Evolutionary conservation across 2,797 vertebrate species (phyloP).

Genomic region (Phaenicophaeus curvirostris): DNA sequence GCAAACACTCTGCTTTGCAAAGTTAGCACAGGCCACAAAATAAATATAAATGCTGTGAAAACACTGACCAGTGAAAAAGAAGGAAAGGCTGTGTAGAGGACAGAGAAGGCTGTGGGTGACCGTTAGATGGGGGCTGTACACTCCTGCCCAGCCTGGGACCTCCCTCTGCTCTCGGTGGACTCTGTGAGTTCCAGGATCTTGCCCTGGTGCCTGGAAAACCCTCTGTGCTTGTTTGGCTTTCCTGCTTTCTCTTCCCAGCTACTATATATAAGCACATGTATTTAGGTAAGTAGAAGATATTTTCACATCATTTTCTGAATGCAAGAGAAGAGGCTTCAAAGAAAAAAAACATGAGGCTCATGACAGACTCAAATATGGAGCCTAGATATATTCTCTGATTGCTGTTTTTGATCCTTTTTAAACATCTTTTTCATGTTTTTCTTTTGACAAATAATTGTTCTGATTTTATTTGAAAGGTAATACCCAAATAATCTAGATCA

Average conservation of each 20-base stretch:
- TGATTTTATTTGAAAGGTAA: constrained; percentile 12
- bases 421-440: neutral
- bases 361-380: neutral
- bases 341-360: neutral
- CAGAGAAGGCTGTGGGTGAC: neutral
- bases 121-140: neutral
- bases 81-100: neutral
- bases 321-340: neutral
- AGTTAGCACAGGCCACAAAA: constrained; percentile 20
- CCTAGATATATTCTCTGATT: neutral
- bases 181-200: neutral
- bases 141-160: neutral
- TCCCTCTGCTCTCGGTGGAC: neutral
- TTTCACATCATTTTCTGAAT: neutral
- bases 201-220: neutral
- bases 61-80: neutral
- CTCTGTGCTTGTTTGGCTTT: neutral
- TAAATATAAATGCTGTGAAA: constrained; percentile 23
- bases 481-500: neutral
- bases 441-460: neutral
- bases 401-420: neutral
- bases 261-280: neutral
- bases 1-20: neutral
- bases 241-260: neutral
- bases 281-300: neutral